These are phyloP conservation scores for Saturnia japonica DNA, from an alignment of 2,888 invertebrate genomes.

Conservation along the genomic window DNA sequence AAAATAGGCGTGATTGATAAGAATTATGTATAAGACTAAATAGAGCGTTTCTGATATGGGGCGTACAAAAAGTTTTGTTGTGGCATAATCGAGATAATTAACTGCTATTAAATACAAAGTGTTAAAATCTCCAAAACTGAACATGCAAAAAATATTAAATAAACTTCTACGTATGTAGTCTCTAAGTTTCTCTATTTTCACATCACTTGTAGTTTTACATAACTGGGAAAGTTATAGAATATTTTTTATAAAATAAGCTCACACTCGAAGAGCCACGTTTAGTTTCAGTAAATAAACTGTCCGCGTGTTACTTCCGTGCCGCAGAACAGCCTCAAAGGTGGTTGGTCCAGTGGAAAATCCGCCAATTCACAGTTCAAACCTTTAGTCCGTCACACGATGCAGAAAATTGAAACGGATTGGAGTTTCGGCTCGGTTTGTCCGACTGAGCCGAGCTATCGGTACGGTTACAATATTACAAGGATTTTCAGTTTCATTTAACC, in stretches of 20 bases:
- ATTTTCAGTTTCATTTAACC: not conserved
- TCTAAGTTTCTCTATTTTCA: no score
- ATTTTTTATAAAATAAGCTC: constrained; percentile 6
- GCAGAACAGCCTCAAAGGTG: constrained; percentile 29
- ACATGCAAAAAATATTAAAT: no score
- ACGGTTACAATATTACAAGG: not conserved
- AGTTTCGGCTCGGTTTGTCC: constrained; percentile 30
- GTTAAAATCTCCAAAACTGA: no score
- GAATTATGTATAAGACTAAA: no score
- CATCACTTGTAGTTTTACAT: not conserved
- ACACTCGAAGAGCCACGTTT: constrained; percentile 12
- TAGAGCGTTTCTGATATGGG: no score
- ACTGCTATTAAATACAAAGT: no score
- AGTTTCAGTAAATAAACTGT: constrained; percentile 13
- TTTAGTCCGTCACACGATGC: constrained; percentile 49
- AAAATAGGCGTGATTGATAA: no score
- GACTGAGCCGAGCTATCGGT: not conserved
- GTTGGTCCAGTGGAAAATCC: constrained; percentile 31
- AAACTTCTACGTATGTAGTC: no score
- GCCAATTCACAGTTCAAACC: constrained; percentile 55
- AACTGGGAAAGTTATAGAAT: not conserved
- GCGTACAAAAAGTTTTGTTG: no score
- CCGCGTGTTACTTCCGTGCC: constrained; percentile 26
- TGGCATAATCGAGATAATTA: no score
- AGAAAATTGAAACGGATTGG: constrained; percentile 60